Conservation (phyloP, 2,797 vertebrate species). For the Vireo griseus region DNA sequence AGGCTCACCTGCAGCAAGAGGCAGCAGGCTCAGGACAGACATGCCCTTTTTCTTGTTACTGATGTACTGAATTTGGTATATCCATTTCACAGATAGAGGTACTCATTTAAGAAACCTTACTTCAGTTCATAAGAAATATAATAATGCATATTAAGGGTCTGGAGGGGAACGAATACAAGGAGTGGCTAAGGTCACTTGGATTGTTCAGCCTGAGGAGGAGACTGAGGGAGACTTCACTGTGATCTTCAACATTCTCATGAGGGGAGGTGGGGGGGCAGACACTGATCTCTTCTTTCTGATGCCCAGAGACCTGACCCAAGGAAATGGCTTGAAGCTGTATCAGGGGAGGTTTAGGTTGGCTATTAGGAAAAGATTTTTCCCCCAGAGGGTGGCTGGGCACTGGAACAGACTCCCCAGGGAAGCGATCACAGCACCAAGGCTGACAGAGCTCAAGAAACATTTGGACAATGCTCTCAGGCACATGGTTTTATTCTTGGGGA, state of each 20-base stretch:
- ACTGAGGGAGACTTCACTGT: neutral
- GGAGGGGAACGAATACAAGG: neutral
- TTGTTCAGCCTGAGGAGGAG: neutral
- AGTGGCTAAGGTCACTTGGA: neutral
- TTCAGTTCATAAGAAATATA: neutral
- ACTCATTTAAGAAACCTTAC: neutral
- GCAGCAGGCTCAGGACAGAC: neutral
- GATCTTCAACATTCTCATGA: neutral
- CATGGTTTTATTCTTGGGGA: neutral
- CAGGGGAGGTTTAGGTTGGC: neutral
- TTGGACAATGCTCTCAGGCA: neutral
- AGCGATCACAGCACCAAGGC: neutral
- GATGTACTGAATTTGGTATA: neutral
- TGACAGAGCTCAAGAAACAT: neutral
- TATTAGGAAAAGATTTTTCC: neutral
- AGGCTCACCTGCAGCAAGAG: neutral
- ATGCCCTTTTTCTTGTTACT: neutral
- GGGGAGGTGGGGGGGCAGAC: neutral
- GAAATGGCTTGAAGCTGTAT: neutral
- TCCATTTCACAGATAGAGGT: neutral
- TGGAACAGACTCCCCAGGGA: neutral
- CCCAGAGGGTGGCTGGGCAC: neutral
- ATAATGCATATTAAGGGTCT: neutral
- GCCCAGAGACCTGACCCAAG: neutral
- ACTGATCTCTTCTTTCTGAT: neutral